A percentile compares a stretch with the other conserved stretches of the same genome.
Evolutionary conservation across 2,113 vertebrate genomes (phyloP).

Genomic region (Ophiodon elongatus): DNA sequence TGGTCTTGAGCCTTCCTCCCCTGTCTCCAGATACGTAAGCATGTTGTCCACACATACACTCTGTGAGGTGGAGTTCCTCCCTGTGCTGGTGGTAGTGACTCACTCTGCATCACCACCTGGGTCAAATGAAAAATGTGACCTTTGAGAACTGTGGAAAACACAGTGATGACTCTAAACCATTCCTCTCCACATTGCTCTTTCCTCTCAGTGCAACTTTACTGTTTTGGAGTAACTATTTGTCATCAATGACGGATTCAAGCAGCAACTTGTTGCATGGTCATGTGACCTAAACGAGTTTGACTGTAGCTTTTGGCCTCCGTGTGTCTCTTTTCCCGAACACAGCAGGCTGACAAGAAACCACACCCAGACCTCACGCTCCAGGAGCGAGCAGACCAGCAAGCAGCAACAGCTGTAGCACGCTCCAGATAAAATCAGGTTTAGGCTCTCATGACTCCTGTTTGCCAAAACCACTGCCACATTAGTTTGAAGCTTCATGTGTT

Average conservation of each 20-base stretch:
- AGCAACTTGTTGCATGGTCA: constrained; percentile 23
- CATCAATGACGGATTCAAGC: constrained; percentile 24
- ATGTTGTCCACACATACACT: constrained; percentile 43
- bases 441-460: constrained; percentile 19
- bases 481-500: background rate
- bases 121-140: constrained; percentile 68
- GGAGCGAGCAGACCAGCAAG: constrained; percentile 47
- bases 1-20: constrained; percentile 7
- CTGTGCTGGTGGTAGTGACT: constrained; percentile 56
- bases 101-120: constrained; percentile 50
- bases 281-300: constrained; percentile 63
- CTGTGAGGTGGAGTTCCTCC: constrained; percentile 44
- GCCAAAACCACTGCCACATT: constrained; percentile 4
- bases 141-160: constrained; percentile 58
- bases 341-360: constrained; percentile 63
- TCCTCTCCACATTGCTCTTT: constrained; percentile 4
- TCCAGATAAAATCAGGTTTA: constrained; percentile 70
- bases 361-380: constrained; percentile 70
- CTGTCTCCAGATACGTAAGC: constrained; percentile 24
- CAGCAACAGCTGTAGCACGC: constrained; percentile 57
- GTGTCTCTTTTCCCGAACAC: constrained; percentile 39
- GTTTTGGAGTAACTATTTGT: constrained; percentile 24
- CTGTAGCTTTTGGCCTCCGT: constrained; percentile 33
- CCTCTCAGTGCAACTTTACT: constrained; percentile 8
- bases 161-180: constrained; percentile 14